Conservation (phyloP, 2,113 vertebrate genomes). For the Synchiropus splendidus region DNA sequence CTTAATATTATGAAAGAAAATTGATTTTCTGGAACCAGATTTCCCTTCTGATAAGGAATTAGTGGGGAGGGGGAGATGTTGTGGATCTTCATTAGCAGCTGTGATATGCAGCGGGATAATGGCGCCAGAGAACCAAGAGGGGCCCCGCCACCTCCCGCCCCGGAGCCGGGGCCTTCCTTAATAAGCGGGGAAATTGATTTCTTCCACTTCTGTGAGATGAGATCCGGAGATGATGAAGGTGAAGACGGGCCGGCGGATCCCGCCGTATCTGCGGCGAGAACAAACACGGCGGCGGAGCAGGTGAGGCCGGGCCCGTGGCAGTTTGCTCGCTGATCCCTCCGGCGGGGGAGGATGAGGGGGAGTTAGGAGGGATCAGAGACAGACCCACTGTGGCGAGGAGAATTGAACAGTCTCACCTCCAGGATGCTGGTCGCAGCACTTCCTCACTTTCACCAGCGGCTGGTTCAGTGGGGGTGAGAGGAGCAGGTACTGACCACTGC, state of each 20-base stretch:
- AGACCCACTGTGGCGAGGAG: slow-evolving; percentile 54
- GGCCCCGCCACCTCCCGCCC: too few relatives aligned
- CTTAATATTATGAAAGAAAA: slow-evolving; percentile 76
- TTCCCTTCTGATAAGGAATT: slow-evolving; percentile 76
- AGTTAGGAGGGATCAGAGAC: slow-evolving; percentile 57
- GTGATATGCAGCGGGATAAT: slow-evolving; percentile 69
- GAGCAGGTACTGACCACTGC: too few relatives aligned
- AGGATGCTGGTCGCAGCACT: too few relatives aligned
- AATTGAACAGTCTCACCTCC: slow-evolving; percentile 59
- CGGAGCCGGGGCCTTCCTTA: slow-evolving; percentile 54
- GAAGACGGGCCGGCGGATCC: slow-evolving; percentile 43
- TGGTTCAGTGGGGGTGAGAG: too few relatives aligned
- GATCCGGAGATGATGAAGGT: slow-evolving; percentile 65
- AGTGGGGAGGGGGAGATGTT: slow-evolving; percentile 69
- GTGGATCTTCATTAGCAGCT: slow-evolving; percentile 76
- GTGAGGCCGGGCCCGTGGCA: slow-evolving; percentile 25
- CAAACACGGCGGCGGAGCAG: slow-evolving; percentile 33
- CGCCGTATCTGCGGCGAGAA: slow-evolving; percentile 42
- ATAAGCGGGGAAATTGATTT: slow-evolving; percentile 67
- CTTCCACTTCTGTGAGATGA: slow-evolving; percentile 58
- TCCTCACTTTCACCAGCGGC: too few relatives aligned
- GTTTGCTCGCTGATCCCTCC: too few relatives aligned
- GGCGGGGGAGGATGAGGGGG: slow-evolving; percentile 38
- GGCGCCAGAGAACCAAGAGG: too few relatives aligned
- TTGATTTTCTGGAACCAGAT: slow-evolving; percentile 77